These are phyloP conservation scores for Labeo calbasu DNA, from an alignment of 2,797 vertebrate genomes.

Conservation along the genomic window DNA sequence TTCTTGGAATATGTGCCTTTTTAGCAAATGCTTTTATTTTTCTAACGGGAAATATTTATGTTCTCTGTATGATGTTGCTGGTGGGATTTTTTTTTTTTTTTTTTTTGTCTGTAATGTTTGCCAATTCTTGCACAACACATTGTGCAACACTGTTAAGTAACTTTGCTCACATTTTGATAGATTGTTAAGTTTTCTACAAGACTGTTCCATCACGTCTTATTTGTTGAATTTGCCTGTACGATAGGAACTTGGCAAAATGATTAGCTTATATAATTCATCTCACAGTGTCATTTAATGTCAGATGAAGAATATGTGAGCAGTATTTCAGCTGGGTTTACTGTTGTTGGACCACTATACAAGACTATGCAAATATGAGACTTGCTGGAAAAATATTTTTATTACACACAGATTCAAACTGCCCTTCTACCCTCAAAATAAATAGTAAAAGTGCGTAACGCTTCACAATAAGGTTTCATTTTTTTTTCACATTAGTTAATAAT, in stretches of 20 bases:
- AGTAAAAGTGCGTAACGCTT: not conserved
- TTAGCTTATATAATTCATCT: not conserved
- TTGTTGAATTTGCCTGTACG: slow-evolving; percentile 20
- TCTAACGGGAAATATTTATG: slow-evolving; percentile 58
- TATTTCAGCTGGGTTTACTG: slow-evolving; percentile 11
- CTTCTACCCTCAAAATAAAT: slow-evolving; percentile 1
- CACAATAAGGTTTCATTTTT: not conserved
- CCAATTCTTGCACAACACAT: not conserved
- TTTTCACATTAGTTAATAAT: no score
- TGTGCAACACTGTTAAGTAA: slow-evolving; percentile 11
- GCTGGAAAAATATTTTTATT: not conserved
- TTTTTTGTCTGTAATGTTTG: not conserved
- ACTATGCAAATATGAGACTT: not conserved
- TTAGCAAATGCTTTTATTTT: slow-evolving; percentile 56
- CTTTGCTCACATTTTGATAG: slow-evolving; percentile 5
- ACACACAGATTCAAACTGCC: not conserved
- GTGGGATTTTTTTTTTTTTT: not conserved
- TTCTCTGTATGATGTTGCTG: slow-evolving; percentile 34
- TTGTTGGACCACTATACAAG: slow-evolving; percentile 2
- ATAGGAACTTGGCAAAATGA: not conserved
- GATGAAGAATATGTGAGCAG: not conserved
- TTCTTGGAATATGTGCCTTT: slow-evolving; percentile 53
- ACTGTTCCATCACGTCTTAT: not conserved
- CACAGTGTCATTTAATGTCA: slow-evolving; percentile 13
- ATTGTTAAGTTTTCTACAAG: not conserved